Evolutionary conservation across 2,113 vertebrate species (phyloP).

Genomic region (Grantiella picta): DNA sequence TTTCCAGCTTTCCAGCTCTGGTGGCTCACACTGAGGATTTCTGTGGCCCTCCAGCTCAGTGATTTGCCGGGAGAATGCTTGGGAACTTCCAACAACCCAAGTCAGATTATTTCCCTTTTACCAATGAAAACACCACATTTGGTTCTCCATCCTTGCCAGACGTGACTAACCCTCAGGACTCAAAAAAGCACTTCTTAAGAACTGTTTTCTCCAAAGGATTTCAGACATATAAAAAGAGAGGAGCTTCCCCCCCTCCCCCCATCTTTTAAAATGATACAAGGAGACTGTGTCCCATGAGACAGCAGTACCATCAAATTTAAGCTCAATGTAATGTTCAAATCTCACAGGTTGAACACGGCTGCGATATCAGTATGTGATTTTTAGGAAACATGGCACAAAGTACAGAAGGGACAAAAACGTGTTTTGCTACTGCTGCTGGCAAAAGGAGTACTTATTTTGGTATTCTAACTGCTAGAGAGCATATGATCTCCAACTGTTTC

Average conservation of each 20-base stretch:
- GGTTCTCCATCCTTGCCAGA: background rate
- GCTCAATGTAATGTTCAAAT: background rate
- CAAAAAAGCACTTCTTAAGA: background rate
- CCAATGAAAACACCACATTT: background rate
- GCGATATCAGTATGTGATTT: background rate
- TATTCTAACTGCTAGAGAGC: slow-evolving; percentile 41
- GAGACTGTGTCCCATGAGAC: background rate
- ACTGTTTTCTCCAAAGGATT: background rate
- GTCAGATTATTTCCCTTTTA: background rate
- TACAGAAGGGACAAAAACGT: slow-evolving; percentile 29
- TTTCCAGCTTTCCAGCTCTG: background rate
- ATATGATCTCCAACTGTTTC: slow-evolving; percentile 49
- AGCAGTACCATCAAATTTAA: background rate
- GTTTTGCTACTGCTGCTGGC: slow-evolving; percentile 23
- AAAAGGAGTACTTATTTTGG: slow-evolving; percentile 31
- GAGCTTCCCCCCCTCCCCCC: background rate
- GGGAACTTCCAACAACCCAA: background rate
- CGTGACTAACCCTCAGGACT: background rate
- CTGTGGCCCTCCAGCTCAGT: background rate
- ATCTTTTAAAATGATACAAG: background rate
- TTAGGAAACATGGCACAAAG: background rate
- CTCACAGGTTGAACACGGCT: background rate
- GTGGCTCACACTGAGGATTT: background rate
- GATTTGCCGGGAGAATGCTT: background rate
- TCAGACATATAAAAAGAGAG: background rate